Evolutionary conservation across 2,888 invertebrate species (phyloP).

Genomic region (Agrochola macilenta): DNA sequence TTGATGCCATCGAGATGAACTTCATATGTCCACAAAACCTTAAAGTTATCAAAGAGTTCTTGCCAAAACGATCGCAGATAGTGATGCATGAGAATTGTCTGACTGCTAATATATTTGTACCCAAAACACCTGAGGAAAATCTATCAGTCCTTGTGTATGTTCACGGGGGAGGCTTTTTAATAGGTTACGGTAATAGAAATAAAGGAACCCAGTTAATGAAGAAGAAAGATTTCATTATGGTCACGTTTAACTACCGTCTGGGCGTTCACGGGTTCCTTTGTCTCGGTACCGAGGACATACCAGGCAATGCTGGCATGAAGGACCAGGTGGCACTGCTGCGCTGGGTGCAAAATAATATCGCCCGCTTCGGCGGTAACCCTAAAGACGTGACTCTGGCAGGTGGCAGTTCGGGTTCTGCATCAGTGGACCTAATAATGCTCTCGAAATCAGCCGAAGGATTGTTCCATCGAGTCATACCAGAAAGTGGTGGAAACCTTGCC

Average conservation of each 20-base stretch:
- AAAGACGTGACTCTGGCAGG: constrained; percentile 77
- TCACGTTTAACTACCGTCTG: constrained; percentile 75
- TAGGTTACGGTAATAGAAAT: constrained; percentile 64
- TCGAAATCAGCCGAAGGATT: constrained; percentile 72
- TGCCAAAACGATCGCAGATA: constrained; percentile 14
- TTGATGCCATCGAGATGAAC: constrained; percentile 69
- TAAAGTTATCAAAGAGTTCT: neutral
- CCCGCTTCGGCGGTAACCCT: constrained; percentile 76
- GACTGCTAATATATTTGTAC: constrained; percentile 79
- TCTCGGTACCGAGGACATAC: constrained; percentile 73
- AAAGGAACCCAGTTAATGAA: constrained; percentile 62
- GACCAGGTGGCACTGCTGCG: constrained; percentile 76
- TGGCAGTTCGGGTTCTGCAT: constrained; percentile 73
- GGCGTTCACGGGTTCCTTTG: constrained; percentile 75
- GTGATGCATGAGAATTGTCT: constrained; percentile 78
- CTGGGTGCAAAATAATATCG: constrained; percentile 78
- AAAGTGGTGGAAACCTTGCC: constrained; percentile 74
- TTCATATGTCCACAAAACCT: constrained; percentile 71
- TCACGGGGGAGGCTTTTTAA: constrained; percentile 73
- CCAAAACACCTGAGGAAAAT: constrained; percentile 72
- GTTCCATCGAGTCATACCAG: constrained; percentile 76
- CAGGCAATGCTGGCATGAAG: constrained; percentile 80
- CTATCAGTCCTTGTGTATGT: constrained; percentile 72
- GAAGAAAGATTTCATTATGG: constrained; percentile 68
- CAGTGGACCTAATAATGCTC: constrained; percentile 74